Conservation (phyloP, 2,113 vertebrate genomes). For the Paramormyrops kingsleyae region DNA sequence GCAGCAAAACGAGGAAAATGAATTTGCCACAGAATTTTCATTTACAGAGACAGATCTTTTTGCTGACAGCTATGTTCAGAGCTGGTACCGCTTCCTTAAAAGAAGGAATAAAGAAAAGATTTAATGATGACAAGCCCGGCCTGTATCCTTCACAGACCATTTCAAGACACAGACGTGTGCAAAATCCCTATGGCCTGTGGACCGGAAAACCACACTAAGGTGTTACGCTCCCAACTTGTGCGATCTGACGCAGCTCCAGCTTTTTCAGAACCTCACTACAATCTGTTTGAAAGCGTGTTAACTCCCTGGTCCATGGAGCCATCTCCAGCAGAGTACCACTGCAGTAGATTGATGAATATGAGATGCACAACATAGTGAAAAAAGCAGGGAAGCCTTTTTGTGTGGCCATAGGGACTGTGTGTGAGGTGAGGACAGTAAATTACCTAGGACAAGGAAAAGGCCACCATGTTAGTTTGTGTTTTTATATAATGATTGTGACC, state of each 20-base stretch:
- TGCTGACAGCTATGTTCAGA: neutral
- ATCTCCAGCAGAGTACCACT: neutral
- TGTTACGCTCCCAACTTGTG: neutral
- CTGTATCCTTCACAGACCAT: neutral
- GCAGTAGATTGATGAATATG: neutral
- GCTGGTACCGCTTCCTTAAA: neutral
- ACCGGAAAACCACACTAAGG: neutral
- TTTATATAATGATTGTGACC: neutral
- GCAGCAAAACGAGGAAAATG: neutral
- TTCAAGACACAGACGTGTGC: neutral
- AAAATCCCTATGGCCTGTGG: neutral
- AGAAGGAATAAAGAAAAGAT: neutral
- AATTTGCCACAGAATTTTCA: neutral
- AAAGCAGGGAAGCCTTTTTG: neutral
- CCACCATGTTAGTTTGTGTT: neutral
- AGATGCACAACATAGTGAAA: neutral
- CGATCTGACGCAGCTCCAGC: neutral
- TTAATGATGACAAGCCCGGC: neutral
- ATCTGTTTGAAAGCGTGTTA: neutral
- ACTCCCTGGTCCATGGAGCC: neutral
- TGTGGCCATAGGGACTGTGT: neutral
- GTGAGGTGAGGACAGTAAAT: neutral
- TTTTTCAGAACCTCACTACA: neutral
- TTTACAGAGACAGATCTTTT: neutral
- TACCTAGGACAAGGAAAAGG: neutral